Base-by-base conservation (phyloP, 2,888 invertebrate species). In the Escarpia spicata region DNA sequence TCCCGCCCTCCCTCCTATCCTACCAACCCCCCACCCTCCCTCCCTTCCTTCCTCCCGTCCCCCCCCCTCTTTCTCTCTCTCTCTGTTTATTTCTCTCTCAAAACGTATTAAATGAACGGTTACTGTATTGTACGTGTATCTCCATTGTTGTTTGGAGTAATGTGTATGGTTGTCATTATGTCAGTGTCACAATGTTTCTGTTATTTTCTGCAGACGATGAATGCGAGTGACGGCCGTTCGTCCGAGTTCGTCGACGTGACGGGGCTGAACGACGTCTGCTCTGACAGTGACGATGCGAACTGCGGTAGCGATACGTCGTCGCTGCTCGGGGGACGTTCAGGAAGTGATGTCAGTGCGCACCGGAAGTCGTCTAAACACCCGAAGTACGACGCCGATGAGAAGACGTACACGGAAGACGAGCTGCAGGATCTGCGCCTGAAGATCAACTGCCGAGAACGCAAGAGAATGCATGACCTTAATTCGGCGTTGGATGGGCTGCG, bases 391-490 rank as follows among this genome's bases (percentile, higher is more conserved):
- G 4, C 26, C 75, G 75, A 75, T 6, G 75, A 75, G 75, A 75
- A 75, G 26, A 75, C 75, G 75, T 75, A 75, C 26, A 75, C 75
- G 75, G 96, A 96, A 92, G 93, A 92, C 4, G 96, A 96, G 92
- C 92, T 96, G 43, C 96, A 96, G 92, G 95, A 95, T 8, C 94
- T 96, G 19, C 94, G 96, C 45, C 94, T 96, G 91, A 96, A 96
- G 94, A 96, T 97, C 90, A 97, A 97, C 95, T 96, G 96, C 90
- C 95, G 97, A n/a, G 97, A 97, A 94, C 95, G 97, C 58, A 95
- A 96, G 93, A 94, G 97, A 89, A 97, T 97, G 97, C 97, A 97
- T 94, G 97, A 97, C 93, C 94, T 97, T 92, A 97, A 97, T 94
- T 96, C 96, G 9, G 96, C 96, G 0, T 93, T 96, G 92, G 96